Evolutionary conservation across 2,113 vertebrate species (phyloP), one percentile per base, ranked within the genome.

Genomic region (Cavia porcellus): DNA sequence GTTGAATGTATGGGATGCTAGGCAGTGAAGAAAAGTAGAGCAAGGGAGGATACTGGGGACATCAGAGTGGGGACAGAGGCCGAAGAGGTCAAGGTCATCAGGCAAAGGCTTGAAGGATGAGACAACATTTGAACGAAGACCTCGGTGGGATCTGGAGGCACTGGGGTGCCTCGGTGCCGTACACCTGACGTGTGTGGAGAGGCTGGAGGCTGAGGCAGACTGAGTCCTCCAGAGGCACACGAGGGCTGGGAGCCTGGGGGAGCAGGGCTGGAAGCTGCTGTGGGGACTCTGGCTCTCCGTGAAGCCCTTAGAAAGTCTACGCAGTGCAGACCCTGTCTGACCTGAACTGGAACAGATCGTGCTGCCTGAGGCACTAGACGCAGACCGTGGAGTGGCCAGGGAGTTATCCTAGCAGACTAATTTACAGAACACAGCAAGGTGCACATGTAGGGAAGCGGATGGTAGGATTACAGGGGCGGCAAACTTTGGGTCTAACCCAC

Each of bases 401-500:
- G 47, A 74, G 55, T 90, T 77, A 47, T 45, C 90, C 61, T 64
- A 70, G 61, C 19, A 85, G 91, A 85, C 62, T 75, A n/a, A 61
- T 86, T 86, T 32, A 90, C 86, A 74, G 42, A 75, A 42, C n/a
- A 15, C 22, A 87, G 19, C 57, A 85, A 81, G 32, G 61, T 42
- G 25, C 15, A 35, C 12, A 0, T 22, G 45, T 32, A 68, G 15
- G 57, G 22, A 94, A 81, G 15, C 32, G 57, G 47, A 25, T 35
- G 84, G 32, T 14, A 91, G 70, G 90, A 90, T 55, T 66, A 74
- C 17, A 11, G 0, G n/a, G 42, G 25, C 5, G 15, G 10, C 12
- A 61, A 75, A 94, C 64, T 85, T 75, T 62, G 50, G 57, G 85
- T 88, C 74, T 88, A 93, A 90, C 24, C 62, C 52, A 85, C 30